Evolutionary conservation across 2,888 invertebrate species (phyloP).

Genomic region (Ophion costatus): DNA sequence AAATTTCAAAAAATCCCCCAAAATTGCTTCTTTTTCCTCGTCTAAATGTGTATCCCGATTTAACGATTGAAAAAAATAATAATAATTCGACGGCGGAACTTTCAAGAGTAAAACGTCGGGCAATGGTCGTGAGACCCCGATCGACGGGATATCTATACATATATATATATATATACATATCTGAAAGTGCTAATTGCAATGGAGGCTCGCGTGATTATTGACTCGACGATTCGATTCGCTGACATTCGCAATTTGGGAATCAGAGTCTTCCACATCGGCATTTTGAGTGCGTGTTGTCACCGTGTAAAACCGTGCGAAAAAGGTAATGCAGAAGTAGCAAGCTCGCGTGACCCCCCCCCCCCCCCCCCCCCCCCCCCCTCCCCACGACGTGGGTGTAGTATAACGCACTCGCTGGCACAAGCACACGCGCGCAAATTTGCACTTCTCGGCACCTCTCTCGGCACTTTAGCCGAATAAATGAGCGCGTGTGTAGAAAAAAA

Average conservation of each 20-base stretch:
- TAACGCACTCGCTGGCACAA: conserved; percentile 1
- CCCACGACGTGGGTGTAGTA: neutral
- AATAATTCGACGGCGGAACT: no score
- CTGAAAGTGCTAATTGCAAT: neutral
- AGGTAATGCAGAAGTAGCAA: neutral
- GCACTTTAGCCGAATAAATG: conserved; percentile 11
- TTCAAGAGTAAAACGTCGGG: no score
- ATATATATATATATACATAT: no score
- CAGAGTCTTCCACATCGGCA: neutral
- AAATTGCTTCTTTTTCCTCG: no score
- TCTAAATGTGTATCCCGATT: no score
- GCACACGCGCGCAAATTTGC: neutral
- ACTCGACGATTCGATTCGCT: conserved; percentile 63
- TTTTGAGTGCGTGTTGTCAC: no score
- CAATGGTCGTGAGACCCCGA: no score
- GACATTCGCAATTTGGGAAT: conserved; percentile 56
- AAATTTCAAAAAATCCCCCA: no score
- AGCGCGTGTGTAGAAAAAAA: neutral
- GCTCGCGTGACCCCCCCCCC: no score
- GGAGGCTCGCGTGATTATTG: conserved; percentile 65
- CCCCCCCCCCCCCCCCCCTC: no score
- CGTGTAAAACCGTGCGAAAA: conserved; percentile 43
- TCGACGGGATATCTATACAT: no score
- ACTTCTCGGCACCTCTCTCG: neutral
- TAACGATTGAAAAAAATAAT: no score